phyloP scores from a whole-genome alignment of 2,888 invertebrate species.

The Drosophila tanythrix region DNA sequence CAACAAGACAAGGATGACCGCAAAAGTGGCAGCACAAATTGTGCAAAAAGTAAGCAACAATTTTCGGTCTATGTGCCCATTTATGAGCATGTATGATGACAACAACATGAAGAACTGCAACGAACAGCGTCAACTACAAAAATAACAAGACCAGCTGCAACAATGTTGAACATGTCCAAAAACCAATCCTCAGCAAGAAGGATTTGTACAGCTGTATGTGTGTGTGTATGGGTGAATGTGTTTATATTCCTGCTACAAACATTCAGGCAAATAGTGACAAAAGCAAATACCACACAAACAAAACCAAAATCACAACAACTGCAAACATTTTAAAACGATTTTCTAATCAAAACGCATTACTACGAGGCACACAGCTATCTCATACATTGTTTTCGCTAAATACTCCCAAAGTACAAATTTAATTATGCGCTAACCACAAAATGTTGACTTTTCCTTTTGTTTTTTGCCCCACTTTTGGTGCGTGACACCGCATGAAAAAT shows the following conservation, averaged over 20 bases:
- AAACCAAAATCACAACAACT: conserved; percentile 38
- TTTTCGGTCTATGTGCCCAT: conserved; percentile 43
- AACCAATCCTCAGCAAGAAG: conserved; percentile 63
- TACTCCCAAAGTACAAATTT: conserved; percentile 39
- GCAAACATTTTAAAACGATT: conserved; percentile 73
- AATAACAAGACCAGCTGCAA: conserved; percentile 39
- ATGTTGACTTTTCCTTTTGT: conserved; percentile 18
- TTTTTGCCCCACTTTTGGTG: conserved; percentile 5
- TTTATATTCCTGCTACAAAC: conserved; percentile 42
- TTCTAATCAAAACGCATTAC: conserved; percentile 74
- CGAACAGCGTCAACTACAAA: conserved; percentile 22
- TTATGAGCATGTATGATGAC: conserved; percentile 57
- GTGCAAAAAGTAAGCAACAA: conserved; percentile 69
- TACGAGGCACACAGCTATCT: conserved; percentile 23
- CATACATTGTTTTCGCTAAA: conserved; percentile 17
- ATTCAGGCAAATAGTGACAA: conserved; percentile 42
- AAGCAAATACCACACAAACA: conserved; percentile 44
- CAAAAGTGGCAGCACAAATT: conserved; percentile 71
- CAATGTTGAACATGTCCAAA: conserved; percentile 69
- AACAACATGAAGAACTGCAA: conserved; percentile 24
- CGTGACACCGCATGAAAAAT: conserved; percentile 34
- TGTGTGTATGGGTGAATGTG: neutral
- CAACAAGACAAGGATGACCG: conserved; percentile 51
- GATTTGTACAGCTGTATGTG: conserved; percentile 23
- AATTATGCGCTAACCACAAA: conserved; percentile 55